Conservation (phyloP, 2,113 vertebrate species). For the Laticauda colubrina region DNA sequence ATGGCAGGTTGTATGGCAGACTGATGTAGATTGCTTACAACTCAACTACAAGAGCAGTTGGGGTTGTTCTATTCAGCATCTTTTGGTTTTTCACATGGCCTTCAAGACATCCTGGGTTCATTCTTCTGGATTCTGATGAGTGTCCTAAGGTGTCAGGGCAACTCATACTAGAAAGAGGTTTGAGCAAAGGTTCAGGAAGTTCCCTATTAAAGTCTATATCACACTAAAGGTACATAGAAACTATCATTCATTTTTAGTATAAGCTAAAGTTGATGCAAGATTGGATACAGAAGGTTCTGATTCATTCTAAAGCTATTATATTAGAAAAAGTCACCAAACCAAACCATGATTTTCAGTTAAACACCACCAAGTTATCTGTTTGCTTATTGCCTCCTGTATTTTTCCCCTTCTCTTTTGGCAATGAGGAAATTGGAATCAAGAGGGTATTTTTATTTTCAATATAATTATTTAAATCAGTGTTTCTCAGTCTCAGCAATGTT, state of each 20-base stretch:
- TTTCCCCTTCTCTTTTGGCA: too few species aligned
- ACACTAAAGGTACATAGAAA: not conserved
- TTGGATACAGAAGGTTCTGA: not conserved
- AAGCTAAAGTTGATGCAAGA: not conserved
- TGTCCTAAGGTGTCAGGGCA: not conserved
- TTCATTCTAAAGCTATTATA: not conserved
- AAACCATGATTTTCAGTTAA: not conserved
- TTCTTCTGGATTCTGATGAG: not conserved
- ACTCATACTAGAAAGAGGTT: not conserved
- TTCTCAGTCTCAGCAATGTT: not conserved
- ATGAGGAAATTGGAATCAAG: not conserved
- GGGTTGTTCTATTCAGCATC: not conserved
- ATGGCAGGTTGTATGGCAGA: not conserved
- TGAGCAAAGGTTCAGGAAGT: not conserved
- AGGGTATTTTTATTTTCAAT: not conserved
- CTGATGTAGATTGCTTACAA: not conserved
- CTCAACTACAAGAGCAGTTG: too few species aligned
- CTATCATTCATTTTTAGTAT: not conserved
- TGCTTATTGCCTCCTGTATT: not conserved
- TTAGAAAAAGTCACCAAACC: not conserved
- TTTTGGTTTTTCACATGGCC: not conserved
- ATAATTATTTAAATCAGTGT: not conserved
- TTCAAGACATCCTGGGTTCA: not conserved
- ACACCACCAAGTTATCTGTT: not conserved
- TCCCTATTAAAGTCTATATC: not conserved